These are phyloP conservation scores for Uria lomvia DNA, from an alignment of 2,113 vertebrate species.

Conservation along the genomic window DNA sequence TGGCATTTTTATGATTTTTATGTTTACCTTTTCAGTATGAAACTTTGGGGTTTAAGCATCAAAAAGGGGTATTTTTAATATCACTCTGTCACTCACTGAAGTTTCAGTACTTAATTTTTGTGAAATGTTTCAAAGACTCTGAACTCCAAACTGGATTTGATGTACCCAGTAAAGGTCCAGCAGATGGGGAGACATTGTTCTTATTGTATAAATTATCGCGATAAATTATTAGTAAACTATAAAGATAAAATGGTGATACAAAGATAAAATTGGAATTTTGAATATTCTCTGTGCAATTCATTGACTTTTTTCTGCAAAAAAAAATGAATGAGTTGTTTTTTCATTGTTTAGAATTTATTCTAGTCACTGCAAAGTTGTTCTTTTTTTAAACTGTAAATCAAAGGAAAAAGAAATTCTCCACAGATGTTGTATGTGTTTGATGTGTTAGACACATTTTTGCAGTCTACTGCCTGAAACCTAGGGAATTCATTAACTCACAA, in stretches of 20 bases:
- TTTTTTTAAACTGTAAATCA: constrained; percentile 48
- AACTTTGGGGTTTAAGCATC: background rate
- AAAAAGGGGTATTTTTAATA: background rate
- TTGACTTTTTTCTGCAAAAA: background rate
- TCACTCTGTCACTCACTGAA: background rate
- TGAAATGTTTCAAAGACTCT: background rate
- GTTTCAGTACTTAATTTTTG: background rate
- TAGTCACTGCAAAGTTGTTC: constrained; percentile 4
- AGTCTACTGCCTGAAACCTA: constrained; percentile 29
- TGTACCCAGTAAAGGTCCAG: background rate
- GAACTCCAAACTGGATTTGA: background rate
- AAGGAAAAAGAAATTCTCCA: constrained; percentile 40
- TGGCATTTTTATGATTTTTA: background rate
- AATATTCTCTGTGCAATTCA: background rate
- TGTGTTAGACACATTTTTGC: constrained; percentile 51
- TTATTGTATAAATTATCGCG: background rate
- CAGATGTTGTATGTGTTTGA: constrained; percentile 48
- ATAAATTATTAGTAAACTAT: background rate
- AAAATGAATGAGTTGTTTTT: background rate
- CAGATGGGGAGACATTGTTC: background rate
- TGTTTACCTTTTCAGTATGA: background rate
- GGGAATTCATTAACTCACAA: constrained; percentile 51
- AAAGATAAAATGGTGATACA: background rate
- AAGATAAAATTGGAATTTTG: background rate
- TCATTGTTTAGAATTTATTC: constrained; percentile 34